Conservation (phyloP, 64 coral and sea anemone genomes). For the Anthopleura sola region DNA sequence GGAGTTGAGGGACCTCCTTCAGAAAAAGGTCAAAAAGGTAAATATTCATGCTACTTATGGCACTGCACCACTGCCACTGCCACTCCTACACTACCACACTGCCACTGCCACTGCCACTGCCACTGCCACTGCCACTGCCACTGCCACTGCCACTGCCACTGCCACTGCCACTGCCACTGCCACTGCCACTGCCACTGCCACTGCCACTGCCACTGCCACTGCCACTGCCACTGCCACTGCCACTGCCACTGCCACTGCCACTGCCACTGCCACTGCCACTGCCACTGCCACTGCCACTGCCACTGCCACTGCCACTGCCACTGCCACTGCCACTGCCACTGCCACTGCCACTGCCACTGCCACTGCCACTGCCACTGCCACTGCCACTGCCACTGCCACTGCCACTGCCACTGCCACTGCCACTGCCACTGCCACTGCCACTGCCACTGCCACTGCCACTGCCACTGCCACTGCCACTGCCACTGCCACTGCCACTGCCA, state of each 20-base stretch:
- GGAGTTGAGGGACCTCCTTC: background rate
- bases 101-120: too few species aligned
- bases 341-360: background rate
- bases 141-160: too few species aligned
- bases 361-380: background rate
- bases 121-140: too few species aligned
- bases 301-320: too few species aligned
- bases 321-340: too few species aligned
- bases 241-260: too few species aligned
- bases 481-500: background rate
- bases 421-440: background rate
- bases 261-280: background rate
- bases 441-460: background rate
- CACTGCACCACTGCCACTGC: background rate
- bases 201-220: too few species aligned
- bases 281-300: too few species aligned
- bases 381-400: background rate
- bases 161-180: too few species aligned
- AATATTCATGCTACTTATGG: background rate
- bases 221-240: too few species aligned
- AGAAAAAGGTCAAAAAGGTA: slow-evolving; percentile 35
- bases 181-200: too few species aligned
- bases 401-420: background rate
- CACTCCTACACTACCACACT: too few species aligned
- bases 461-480: background rate